A percentile compares a stretch with the other conserved stretches of the same genome.
Conservation (phyloP, 2,888 invertebrate genomes). For the Caenorhabditis doughertyi region DNA sequence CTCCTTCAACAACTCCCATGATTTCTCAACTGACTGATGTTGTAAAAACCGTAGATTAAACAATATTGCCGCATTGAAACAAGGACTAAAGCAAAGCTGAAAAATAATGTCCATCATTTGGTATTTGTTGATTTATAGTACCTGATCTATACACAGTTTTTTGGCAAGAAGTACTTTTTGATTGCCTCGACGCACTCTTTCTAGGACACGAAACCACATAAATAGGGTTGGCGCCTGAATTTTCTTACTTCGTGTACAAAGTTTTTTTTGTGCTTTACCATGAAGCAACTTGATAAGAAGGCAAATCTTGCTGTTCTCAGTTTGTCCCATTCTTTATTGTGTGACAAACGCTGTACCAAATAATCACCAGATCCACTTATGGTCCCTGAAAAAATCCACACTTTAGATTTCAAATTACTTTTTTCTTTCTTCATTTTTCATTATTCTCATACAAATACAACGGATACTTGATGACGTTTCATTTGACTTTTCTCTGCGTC, state of each 20-base stretch:
- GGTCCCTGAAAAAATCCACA: slow-evolving; percentile 35
- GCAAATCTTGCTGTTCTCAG: slow-evolving; percentile 50
- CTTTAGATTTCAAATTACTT: background rate
- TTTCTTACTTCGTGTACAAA: background rate
- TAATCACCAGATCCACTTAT: slow-evolving; percentile 57
- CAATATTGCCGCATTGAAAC: slow-evolving; percentile 54
- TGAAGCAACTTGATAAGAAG: slow-evolving; percentile 50
- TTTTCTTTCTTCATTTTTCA: background rate
- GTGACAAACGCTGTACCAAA: slow-evolving; percentile 47
- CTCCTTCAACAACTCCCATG: slow-evolving; percentile 45
- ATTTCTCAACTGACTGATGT: slow-evolving; percentile 47
- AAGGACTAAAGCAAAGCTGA: slow-evolving; percentile 56
- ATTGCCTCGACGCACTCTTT: slow-evolving; percentile 28
- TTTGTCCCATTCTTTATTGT: slow-evolving; percentile 56
- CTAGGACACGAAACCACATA: slow-evolving; percentile 50
- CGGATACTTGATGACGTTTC: too few relatives aligned
- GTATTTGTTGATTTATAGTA: background rate
- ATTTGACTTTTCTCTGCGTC: background rate
- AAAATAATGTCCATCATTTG: background rate
- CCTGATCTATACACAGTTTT: slow-evolving; percentile 59
- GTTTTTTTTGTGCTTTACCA: slow-evolving; percentile 36
- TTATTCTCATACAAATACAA: background rate
- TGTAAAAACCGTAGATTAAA: slow-evolving; percentile 59
- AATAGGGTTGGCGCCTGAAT: slow-evolving; percentile 50
- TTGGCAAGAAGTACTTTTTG: slow-evolving; percentile 17